Evolutionary conservation across 2,888 invertebrate species (phyloP).

Genomic region (Trachelus stipa): DNA sequence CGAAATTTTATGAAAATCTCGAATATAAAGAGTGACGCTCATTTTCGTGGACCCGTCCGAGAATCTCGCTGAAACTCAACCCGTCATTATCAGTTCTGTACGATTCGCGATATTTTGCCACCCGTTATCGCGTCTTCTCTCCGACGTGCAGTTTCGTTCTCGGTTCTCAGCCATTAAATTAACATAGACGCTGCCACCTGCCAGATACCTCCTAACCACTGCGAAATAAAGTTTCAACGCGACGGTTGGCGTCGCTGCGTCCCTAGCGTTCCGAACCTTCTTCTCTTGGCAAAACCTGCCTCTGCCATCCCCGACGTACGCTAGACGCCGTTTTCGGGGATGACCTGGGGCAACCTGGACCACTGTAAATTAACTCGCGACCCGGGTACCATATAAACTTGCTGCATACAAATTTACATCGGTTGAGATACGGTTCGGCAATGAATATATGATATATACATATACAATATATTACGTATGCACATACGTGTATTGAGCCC

Average conservation of each 20-base stretch:
- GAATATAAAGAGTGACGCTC: too few species aligned
- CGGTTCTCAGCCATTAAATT: slow-evolving; percentile 19
- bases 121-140: not conserved
- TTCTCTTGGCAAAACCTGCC: not conserved
- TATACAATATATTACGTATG: too few species aligned
- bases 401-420: slow-evolving; percentile 48
- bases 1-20: too few species aligned
- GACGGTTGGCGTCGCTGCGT: too few species aligned
- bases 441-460: too few species aligned
- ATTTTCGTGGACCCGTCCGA: too few species aligned
- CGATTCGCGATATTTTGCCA: not conserved
- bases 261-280: too few species aligned
- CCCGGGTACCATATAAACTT: slow-evolving; percentile 48
- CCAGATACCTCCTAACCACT: not conserved
- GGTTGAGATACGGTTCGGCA: not conserved
- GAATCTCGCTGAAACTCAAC: too few species aligned
- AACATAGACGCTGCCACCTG: slow-evolving; percentile 21
- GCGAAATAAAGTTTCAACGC: slow-evolving; percentile 26
- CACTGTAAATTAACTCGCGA: slow-evolving; percentile 37
- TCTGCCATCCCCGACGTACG: not conserved
- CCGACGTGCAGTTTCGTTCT: too few species aligned
- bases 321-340: not conserved
- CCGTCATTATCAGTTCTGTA: not conserved
- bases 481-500: too few species aligned
- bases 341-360: slow-evolving; percentile 9